Conservation (phyloP, 2,888 invertebrate species). For the Chaitophorus viminalis region DNA sequence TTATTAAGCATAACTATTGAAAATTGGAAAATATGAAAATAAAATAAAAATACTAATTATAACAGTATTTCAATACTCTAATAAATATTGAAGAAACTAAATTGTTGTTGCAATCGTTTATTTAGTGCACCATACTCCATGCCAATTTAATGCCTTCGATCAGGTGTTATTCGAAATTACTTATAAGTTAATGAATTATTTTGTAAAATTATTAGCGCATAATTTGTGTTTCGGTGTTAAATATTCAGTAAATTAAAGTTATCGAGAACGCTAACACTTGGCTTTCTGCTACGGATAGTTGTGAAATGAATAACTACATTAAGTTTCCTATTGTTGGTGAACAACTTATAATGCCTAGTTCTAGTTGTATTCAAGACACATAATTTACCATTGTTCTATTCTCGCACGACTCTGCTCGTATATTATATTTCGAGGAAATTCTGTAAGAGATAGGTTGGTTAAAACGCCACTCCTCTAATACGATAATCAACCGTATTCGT, state of each 20-base stretch:
- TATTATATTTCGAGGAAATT: not conserved
- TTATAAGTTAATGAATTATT: not conserved
- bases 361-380: not conserved
- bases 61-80: too few species aligned
- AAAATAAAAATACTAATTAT: too few species aligned
- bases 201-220: not conserved
- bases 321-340: slow-evolving; percentile 26
- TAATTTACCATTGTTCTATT: not conserved
- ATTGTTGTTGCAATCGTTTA: too few species aligned
- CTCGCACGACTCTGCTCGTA: not conserved
- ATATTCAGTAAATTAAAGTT: not conserved
- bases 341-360: not conserved
- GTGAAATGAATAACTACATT: not conserved
- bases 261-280: not conserved
- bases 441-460: not conserved
- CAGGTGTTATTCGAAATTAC: not conserved
- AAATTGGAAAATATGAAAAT: too few species aligned
- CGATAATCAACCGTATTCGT: too few species aligned
- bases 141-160: not conserved
- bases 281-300: not conserved
- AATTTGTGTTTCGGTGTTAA: not conserved
- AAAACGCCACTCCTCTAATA: not conserved
- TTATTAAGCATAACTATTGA: too few species aligned
- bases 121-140: not conserved
- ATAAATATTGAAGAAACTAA: too few species aligned